Evolutionary conservation across 2,113 vertebrate genomes (phyloP), one percentile per base, ranked within the genome.

Genomic region (Anolis carolinensis): DNA sequence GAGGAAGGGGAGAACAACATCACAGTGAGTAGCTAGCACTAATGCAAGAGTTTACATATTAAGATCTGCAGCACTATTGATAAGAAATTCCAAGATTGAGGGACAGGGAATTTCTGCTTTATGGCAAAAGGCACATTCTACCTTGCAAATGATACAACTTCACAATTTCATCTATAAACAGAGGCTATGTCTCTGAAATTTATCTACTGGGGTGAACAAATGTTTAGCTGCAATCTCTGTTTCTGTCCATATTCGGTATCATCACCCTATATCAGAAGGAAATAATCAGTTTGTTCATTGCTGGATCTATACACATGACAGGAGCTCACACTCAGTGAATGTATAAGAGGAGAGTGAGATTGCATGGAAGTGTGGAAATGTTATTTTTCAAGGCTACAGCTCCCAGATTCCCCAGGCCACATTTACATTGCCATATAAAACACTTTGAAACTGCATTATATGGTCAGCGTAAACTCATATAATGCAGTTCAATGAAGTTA

Each of bases 1-100:
- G 44, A 83, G 39, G 76, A 75, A 74, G 81, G 91, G 86, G 21
- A 86, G 89, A 91, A 70, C 32, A 79, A 75, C 13, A 50, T 74
- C 23, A 81, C 1, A 74, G 14, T 34, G 21, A 68, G 52, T 59
- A 0, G 0, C 48, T 83, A 62, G 2, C 18, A 65, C 7, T n/a
- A 74, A 52, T 0, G 59, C 23, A 70, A n/a, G 25, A 8, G 36
- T 83, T 39, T 34, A 34, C 21, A 27, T 1, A 52, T 2, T 13
- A 50, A 25, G 59, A 83, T 18, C 13, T 59, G 55, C 55, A 14
- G 11, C 3, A 18, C 13, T 55, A 55, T 55, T 55, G 9, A 30
- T 78, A 77, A 1, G 23, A 25, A 2, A 10, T 30, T 14, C 4
- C 27, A n/a, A 13, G 21, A 67, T 27, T 25, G 5, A 67, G 23